Evolutionary conservation across 2,888 invertebrate genomes (phyloP), one percentile per base, ranked within the genome.

Genomic region (Cheilosia pagana): DNA sequence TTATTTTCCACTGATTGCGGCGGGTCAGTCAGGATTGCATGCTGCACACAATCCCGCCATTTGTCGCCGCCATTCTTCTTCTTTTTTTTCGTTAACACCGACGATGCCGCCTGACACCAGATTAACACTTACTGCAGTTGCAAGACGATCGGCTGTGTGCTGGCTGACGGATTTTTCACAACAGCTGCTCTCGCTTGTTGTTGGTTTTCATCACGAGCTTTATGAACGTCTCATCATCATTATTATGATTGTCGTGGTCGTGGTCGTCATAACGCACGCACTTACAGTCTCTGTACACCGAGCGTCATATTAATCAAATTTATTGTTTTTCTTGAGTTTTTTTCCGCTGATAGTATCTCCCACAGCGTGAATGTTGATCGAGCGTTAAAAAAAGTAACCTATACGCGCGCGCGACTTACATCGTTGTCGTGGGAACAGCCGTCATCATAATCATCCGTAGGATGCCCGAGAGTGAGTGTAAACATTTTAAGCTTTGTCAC

Each of bases 181-280:
- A 79, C 79, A 78, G 63, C 83, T 70, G 83, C 70, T 57, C 35
- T 57, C 35, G 55, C 60, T 55, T 81, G 57, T 55, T 63, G 81
- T 45, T 62, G 63, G 59, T 72, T 52, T 60, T 63, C 77, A 43
- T 76, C 77, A 19, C 52, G 41, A 65, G 57, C 76, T 62, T 63
- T 50, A 57, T 78, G 78, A 63, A 59, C 65, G 63, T 71, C 70
- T 71, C 78, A 77, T 65, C 77, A 55, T 23, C 71, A 45, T 50
- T 63, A 25, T 41, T 55, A 23, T 45, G 52, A 7, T 60, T 41
- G 7, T 53, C 28, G 8, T 28, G 28, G 71, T 67, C 35, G 41
- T 62, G 67, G 57, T 65, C 60, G 75, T 81, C 85, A 85, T 79
- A 85, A 75, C 76, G 85, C 85, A 85, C 85, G 79, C 82, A 82